Conservation (phyloP, 2,888 invertebrate species). For the Pterostichus madidus region DNA sequence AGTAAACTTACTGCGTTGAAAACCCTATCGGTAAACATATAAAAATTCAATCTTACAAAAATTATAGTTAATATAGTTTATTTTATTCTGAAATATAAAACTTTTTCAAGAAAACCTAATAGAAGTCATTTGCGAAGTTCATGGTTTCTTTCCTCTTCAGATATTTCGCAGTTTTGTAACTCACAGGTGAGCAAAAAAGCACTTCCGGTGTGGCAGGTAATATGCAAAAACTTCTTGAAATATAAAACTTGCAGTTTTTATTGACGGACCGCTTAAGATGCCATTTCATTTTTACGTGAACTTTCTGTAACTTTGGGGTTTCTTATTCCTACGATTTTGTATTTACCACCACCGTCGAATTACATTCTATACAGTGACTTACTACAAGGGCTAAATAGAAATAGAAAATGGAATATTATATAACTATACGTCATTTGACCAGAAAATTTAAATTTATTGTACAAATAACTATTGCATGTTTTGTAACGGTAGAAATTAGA, state of each 20-base stretch:
- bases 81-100: too few species aligned
- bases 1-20: too few species aligned
- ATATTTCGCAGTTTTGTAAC: constrained; percentile 24
- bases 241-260: constrained; percentile 38
- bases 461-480: too few species aligned
- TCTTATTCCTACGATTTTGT: constrained; percentile 20
- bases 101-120: too few species aligned
- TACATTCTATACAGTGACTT: not conserved
- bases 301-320: constrained; percentile 22
- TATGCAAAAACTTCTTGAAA: constrained; percentile 30
- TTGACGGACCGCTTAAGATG: constrained; percentile 40
- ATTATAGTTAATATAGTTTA: too few species aligned
- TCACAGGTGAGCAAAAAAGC: constrained; percentile 39
- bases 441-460: too few species aligned
- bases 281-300: constrained; percentile 31
- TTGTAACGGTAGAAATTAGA: too few species aligned
- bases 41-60: too few species aligned
- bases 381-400: not conserved
- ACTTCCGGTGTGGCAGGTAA: constrained; percentile 28
- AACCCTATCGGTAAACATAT: too few species aligned
- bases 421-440: too few species aligned
- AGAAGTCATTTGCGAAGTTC: too few species aligned
- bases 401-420: not conserved
- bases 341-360: not conserved
- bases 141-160: not conserved